Evolutionary conservation across 1,140 invertebrate genomes (phyloP), one percentile per base, ranked within the genome.

Genomic region (Neodiprion virginianus): DNA sequence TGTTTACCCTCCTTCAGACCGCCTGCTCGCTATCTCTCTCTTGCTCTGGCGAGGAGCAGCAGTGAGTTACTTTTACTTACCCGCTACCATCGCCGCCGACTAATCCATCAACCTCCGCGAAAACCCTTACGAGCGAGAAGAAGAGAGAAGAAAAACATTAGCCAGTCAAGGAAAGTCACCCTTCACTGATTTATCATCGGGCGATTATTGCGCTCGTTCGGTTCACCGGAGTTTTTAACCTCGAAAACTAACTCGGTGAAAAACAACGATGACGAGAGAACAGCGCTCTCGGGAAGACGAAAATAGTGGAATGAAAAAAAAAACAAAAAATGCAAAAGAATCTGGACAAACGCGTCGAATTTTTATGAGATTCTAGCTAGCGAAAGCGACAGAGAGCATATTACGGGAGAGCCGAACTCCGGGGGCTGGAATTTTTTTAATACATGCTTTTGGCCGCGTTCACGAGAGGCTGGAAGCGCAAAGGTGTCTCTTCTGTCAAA

Each of bases 341-440:
- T 40, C 28, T 40, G 28, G 28, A 40, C 28, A 40, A 40, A 40
- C 28, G 28, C 28, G 28, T 0, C 28, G 28, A 40, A 40, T 40
- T 40, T 40, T 61, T 61, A 61, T 61, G 53, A 61, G n/a, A 61
- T 61, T 61, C 53, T 17, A 61, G 4, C n/a, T 17, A 14, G 53
- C 53, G n/a, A 12, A 61, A 12, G 53, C 11, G 53, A 14, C 53
- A 61, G 28, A 40, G 28, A 40, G 5, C 28, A 40, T 40, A 40
- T 40, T 40, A 40, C 28, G 28, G 28, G 28, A 40, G 28, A 40
- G 28, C 28, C 28, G 28, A 3, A 40, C 28, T 40, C 28, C 5
- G 28, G 53, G 53, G 53, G 53, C n/a, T 61, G 53, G 53, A 61
- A 61, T 61, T 61, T 61, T 61, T 61, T 61, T 61, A 61, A 61